Evolutionary conservation across 2,888 invertebrate genomes (phyloP), one percentile per base, ranked within the genome.

Genomic region (Tuberolachnus salignus): DNA sequence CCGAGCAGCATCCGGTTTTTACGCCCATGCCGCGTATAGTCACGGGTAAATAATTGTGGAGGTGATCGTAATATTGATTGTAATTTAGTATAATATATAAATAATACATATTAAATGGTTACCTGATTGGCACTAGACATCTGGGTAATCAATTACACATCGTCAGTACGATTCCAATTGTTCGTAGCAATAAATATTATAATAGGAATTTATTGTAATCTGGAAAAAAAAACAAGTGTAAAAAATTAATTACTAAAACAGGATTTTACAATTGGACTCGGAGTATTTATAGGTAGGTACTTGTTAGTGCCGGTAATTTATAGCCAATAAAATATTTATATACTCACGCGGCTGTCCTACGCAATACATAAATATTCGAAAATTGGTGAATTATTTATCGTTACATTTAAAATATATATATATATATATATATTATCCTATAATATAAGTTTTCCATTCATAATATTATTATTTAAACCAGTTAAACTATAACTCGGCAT

Each of bases 101-200:
- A 66, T 75, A 75, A 66, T 75, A 55, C 66, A 75, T 66, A 66
- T 66, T 55, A 75, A 75, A 64, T 66, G 34, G 13, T 78, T 78
- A 78, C 75, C 67, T 78, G 59, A 78, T 78, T 57, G 67, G 67
- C 51, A 59, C 67, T 78, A 78, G 75, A 78, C 75, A 78, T 78
- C 57, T 66, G 75, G 57, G 26, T 51, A 59, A 78, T 78, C 57
- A 67, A 67, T 78, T 67, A 78, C 55, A 67, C 57, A 46, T 4
- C n/a, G 6, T 75, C 44, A n/a, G 9, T 26, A 75, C 46, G 26
- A n/a, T n/a, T 66, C 55, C 55, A 66, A 66, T 66, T 57, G 74
- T 57, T 26, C 74, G 46, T 75, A 66, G 14, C 53, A 19, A 66
- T 55, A 57, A 51, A 63, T 73, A 53, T 51, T 49, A 26, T 49